phyloP scores from a whole-genome alignment of 2,888 invertebrate species.

The Callyntrura sp. region DNA sequence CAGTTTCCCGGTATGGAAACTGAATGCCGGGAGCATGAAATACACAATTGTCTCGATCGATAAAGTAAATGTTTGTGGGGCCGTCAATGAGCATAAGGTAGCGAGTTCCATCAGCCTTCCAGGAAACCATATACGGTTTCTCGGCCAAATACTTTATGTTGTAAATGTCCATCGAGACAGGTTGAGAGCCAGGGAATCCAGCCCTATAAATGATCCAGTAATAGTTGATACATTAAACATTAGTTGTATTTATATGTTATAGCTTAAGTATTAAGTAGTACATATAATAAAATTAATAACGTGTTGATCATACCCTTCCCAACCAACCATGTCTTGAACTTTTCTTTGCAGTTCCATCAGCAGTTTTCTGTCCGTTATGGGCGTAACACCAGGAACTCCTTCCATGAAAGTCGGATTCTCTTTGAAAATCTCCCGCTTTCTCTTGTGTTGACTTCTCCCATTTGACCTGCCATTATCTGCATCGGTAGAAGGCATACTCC shows the following conservation, averaged over 20 bases:
- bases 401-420: slow-evolving; percentile 93
- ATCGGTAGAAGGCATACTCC: slow-evolving; percentile 46
- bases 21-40: slow-evolving; percentile 93
- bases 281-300: neutral
- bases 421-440: slow-evolving; percentile 87
- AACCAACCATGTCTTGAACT: slow-evolving; percentile 92
- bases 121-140: slow-evolving; percentile 97
- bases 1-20: slow-evolving; percentile 92
- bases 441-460: slow-evolving; percentile 76
- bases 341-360: slow-evolving; percentile 90
- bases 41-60: slow-evolving; percentile 97
- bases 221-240: neutral
- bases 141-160: slow-evolving; percentile 92
- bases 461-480: slow-evolving; percentile 40
- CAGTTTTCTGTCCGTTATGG: slow-evolving; percentile 89
- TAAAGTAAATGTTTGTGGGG: slow-evolving; percentile 94
- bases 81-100: slow-evolving; percentile 92
- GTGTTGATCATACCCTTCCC: slow-evolving; percentile 87
- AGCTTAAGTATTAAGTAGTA: no score
- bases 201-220: slow-evolving; percentile 86
- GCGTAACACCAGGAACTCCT: slow-evolving; percentile 92
- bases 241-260: neutral
- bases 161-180: slow-evolving; percentile 96
- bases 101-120: slow-evolving; percentile 99
- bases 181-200: slow-evolving; percentile 98